Evolutionary conservation across 1,140 invertebrate genomes (phyloP).

Genomic region (Monochamus saltuarius): DNA sequence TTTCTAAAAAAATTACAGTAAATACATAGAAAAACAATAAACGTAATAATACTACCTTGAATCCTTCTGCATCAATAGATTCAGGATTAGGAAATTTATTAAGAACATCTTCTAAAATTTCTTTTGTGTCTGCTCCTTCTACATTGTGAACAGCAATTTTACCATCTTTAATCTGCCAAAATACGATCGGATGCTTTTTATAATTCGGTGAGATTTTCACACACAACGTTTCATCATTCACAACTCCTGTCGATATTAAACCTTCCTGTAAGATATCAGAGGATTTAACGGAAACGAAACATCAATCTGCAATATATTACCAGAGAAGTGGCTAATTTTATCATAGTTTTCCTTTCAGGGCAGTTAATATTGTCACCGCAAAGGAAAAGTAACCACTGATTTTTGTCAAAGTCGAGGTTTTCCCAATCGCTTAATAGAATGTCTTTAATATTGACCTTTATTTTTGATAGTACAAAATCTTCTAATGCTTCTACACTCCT

Average conservation of each 20-base stretch:
- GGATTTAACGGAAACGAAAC: constrained; percentile 2
- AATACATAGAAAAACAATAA: constrained; percentile 5
- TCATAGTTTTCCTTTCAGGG: constrained; percentile 55
- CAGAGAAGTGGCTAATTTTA: constrained; percentile 65
- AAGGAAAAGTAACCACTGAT: constrained; percentile 54
- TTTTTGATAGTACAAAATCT: constrained; percentile 52
- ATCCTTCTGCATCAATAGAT: constrained; percentile 54
- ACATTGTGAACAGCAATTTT: constrained; percentile 37
- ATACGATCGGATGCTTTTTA: constrained; percentile 53
- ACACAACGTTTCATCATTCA: constrained; percentile 55
- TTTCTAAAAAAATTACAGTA: constrained; percentile 47
- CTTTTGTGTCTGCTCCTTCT: constrained; percentile 53
- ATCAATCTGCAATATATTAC: constrained; percentile 46
- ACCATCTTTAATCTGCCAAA: constrained; percentile 50
- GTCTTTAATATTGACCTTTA: constrained; percentile 44
- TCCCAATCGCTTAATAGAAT: constrained; percentile 48
- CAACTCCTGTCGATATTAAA: constrained; percentile 58
- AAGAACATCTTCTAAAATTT: constrained; percentile 59
- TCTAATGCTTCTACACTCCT: constrained; percentile 53
- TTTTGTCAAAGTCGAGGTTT: constrained; percentile 32
- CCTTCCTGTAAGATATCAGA: constrained; percentile 53
- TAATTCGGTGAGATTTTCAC: constrained; percentile 49
- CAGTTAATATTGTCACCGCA: constrained; percentile 56
- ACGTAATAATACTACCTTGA: constrained; percentile 51
- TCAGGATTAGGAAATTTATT: constrained; percentile 57